Evolutionary conservation across 23 tunicate species (phyloP).

Genomic region (Botrylloides violaceus): DNA sequence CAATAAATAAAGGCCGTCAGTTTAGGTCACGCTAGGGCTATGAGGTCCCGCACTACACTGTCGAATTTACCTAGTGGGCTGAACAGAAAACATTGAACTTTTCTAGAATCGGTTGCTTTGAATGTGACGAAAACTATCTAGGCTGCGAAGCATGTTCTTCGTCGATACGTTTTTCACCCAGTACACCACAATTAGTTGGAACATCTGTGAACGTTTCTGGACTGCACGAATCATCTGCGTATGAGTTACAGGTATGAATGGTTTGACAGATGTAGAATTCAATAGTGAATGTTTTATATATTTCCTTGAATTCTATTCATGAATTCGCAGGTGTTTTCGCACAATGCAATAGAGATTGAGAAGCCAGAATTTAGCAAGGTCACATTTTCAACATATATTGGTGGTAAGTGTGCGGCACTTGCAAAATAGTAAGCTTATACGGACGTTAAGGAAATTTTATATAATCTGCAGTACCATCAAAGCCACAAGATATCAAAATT

Average conservation of each 20-base stretch:
- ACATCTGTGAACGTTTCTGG: background rate
- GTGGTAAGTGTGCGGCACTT: constrained; percentile 36
- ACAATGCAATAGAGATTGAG: constrained; percentile 33
- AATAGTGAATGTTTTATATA: background rate
- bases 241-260: background rate
- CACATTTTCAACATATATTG: constrained; percentile 30
- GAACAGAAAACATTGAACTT: no score
- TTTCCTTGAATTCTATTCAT: no score
- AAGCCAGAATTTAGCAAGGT: background rate
- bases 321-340: constrained; percentile 62
- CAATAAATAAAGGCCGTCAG: no score
- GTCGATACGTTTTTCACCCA: constrained; percentile 20
- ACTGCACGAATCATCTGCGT: background rate
- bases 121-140: constrained; percentile 29
- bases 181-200: background rate
- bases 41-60: no score
- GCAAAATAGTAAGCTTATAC: background rate
- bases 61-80: background rate
- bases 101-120: constrained; percentile 38
- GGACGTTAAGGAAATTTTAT: background rate
- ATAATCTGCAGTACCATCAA: constrained; percentile 37
- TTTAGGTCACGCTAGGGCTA: no score
- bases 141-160: constrained; percentile 33
- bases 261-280: background rate
- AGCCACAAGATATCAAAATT: background rate